Evolutionary conservation across 2,888 invertebrate species (phyloP).

Genomic region (Odiellus spinosus): DNA sequence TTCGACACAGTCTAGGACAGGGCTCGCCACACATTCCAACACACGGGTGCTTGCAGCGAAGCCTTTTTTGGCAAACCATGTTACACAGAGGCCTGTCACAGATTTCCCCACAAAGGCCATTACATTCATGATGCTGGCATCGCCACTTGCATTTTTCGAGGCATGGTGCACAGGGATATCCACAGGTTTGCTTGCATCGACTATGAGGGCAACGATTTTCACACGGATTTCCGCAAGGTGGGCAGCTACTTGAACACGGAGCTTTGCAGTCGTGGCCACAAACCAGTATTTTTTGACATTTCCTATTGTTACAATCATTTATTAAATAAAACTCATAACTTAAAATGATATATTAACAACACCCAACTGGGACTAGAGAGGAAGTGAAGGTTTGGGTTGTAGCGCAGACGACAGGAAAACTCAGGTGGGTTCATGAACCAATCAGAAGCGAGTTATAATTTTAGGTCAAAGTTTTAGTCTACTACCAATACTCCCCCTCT

Average conservation of each 20-base stretch:
- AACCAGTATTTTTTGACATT: slow-evolving; percentile 27
- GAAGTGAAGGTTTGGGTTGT: too few relatives aligned
- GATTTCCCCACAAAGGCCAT: slow-evolving; percentile 26
- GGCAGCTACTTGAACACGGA: slow-evolving; percentile 27
- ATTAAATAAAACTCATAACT: too few relatives aligned
- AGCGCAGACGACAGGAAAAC: too few relatives aligned
- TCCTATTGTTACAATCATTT: too few relatives aligned
- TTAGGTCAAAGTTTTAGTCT: too few relatives aligned
- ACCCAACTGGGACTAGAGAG: too few relatives aligned
- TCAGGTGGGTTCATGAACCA: too few relatives aligned
- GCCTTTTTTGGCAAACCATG: slow-evolving; percentile 25
- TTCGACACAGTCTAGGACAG: too few relatives aligned
- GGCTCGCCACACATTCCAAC: too few relatives aligned
- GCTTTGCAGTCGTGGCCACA: slow-evolving; percentile 30
- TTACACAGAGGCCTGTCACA: slow-evolving; percentile 29
- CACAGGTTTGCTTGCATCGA: slow-evolving; percentile 24
- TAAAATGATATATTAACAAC: too few relatives aligned
- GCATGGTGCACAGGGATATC: slow-evolving; percentile 26
- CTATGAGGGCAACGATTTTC: slow-evolving; percentile 26
- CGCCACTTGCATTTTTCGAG: slow-evolving; percentile 27
- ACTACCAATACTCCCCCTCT: too few relatives aligned
- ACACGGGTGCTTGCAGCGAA: slow-evolving; percentile 44
- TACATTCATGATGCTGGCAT: slow-evolving; percentile 27
- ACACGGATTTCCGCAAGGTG: slow-evolving; percentile 28
- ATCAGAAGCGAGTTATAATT: too few relatives aligned